Evolutionary conservation across 2,888 invertebrate genomes (phyloP).

Genomic region (Synanthedon myopaeformis): DNA sequence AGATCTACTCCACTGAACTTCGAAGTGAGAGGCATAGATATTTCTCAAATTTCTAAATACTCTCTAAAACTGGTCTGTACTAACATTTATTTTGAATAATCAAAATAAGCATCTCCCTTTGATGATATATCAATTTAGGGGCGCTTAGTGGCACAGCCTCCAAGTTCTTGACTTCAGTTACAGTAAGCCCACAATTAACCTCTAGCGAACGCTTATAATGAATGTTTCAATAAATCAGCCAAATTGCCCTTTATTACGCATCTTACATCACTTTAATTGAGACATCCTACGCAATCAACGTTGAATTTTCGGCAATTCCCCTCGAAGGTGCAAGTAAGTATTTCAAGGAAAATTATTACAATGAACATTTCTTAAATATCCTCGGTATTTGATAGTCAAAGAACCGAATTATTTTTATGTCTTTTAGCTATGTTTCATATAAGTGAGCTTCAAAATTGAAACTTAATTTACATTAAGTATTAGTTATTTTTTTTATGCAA

Average conservation of each 20-base stretch:
- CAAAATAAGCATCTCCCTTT: neutral
- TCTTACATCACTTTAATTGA: constrained; percentile 63
- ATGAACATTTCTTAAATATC: too few relatives aligned
- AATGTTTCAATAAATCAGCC: constrained; percentile 60
- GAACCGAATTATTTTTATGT: too few relatives aligned
- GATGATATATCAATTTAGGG: neutral
- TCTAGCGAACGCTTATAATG: constrained; percentile 39
- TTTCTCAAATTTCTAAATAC: too few relatives aligned
- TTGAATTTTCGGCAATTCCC: constrained; percentile 34
- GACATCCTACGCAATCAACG: constrained; percentile 33
- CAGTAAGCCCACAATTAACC: constrained; percentile 54
- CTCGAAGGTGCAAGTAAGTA: neutral
- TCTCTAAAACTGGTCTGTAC: too few relatives aligned
- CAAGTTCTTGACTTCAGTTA: constrained; percentile 13
- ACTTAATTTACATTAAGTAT: too few relatives aligned
- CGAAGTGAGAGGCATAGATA: too few relatives aligned
- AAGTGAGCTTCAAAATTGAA: too few relatives aligned
- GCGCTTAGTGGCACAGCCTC: neutral
- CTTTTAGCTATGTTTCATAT: too few relatives aligned
- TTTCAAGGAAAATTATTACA: neutral
- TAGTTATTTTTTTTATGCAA: too few relatives aligned
- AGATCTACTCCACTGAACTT: too few relatives aligned
- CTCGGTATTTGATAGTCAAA: too few relatives aligned
- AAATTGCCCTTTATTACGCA: constrained; percentile 59
- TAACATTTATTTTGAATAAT: neutral